Evolutionary conservation across 2,888 invertebrate genomes (phyloP).

Genomic region (Melanchra persicariae): DNA sequence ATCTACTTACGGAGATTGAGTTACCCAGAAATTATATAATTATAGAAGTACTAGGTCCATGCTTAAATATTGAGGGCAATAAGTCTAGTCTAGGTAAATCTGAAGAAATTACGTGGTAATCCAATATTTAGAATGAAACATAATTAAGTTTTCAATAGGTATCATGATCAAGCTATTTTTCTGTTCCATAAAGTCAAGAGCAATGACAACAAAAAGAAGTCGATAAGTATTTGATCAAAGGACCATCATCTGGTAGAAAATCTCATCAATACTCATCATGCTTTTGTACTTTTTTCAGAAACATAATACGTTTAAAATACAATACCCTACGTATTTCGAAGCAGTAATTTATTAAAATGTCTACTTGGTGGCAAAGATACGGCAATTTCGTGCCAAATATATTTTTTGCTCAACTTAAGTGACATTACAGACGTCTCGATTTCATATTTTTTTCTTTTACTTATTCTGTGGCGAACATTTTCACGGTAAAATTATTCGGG

Average conservation of each 20-base stretch:
- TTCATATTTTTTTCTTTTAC: slow-evolving; percentile 32
- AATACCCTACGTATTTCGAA: slow-evolving; percentile 9
- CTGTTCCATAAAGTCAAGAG: neutral
- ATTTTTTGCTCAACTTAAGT: slow-evolving; percentile 22
- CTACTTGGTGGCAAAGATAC: slow-evolving; percentile 33
- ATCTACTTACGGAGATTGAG: neutral
- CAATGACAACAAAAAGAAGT: neutral
- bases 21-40: neutral
- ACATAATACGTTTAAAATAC: slow-evolving; percentile 14
- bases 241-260: neutral
- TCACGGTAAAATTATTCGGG: slow-evolving; percentile 7
- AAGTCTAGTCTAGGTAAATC: neutral
- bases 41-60: too few species aligned
- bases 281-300: slow-evolving; percentile 9
- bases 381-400: slow-evolving; percentile 48
- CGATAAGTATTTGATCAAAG: neutral
- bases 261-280: neutral
- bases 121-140: neutral
- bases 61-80: neutral
- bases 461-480: slow-evolving; percentile 2
- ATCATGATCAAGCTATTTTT: neutral
- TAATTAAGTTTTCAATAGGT: neutral
- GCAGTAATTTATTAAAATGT: slow-evolving; percentile 50
- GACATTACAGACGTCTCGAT: slow-evolving; percentile 25
- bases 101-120: neutral